Percentiles rank a stretch among this genome's conserved stretches.
phyloP scores from a whole-genome alignment of 35 echinoderm and acorn worm species.

The Heliocidaris erythrogramma region DNA sequence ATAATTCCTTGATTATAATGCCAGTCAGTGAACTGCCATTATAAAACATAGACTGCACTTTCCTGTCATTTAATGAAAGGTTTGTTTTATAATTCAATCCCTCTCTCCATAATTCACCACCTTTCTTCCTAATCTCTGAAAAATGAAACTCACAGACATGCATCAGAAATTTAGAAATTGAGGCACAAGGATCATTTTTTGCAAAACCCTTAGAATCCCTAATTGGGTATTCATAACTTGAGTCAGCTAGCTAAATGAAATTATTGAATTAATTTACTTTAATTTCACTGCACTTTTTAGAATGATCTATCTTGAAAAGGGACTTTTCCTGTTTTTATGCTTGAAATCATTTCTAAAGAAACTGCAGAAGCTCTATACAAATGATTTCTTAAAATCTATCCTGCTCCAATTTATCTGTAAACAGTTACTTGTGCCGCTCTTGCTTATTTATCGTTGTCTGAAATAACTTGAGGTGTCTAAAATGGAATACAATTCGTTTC shows the following conservation, averaged over 20 bases:
- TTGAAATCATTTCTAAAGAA: not conserved
- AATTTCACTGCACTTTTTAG: not conserved
- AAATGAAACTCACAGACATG: not conserved
- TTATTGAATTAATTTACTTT: slow-evolving; percentile 1
- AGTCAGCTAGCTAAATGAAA: not conserved
- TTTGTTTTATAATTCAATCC: not conserved
- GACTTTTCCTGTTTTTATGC: not conserved
- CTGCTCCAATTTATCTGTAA: no score
- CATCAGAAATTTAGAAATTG: not conserved
- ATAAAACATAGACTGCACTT: not conserved
- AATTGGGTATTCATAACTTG: slow-evolving; percentile 18
- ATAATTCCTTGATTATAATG: slow-evolving; percentile 22
- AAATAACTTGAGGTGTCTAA: no score
- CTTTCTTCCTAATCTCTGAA: not conserved
- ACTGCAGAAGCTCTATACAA: not conserved
- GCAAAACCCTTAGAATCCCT: not conserved
- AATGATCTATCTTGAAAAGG: not conserved
- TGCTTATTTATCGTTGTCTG: no score
- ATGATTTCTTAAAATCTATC: not conserved
- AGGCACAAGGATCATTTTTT: not conserved
- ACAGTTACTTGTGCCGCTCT: no score
- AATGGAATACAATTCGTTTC: no score
- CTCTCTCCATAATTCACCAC: not conserved
- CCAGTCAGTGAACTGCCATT: slow-evolving; percentile 21
- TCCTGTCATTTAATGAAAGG: not conserved